Evolutionary conservation across 2,113 vertebrate genomes (phyloP).

Genomic region (Lonchura striata): DNA sequence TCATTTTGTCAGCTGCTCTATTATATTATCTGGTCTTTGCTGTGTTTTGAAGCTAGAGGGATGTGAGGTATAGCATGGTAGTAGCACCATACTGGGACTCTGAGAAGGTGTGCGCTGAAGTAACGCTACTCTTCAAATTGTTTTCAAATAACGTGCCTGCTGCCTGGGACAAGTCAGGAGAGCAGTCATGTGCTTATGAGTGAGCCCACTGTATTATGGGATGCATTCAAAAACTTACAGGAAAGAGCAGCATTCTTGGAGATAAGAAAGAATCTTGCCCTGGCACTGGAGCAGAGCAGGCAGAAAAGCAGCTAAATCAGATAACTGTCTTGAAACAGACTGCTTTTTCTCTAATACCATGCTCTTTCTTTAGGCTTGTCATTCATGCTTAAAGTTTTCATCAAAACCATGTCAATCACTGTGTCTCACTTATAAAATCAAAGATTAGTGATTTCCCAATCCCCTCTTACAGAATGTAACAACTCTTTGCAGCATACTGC

Average conservation of each 20-base stretch:
- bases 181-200: neutral
- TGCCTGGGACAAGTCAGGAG: neutral
- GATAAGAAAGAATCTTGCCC: constrained; percentile 21
- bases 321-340: constrained; percentile 66
- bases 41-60: neutral
- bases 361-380: constrained; percentile 64
- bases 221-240: neutral
- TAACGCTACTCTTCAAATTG: neutral
- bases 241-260: constrained; percentile 51
- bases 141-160: neutral
- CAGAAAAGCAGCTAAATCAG: constrained; percentile 48
- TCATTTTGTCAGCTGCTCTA: neutral
- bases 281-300: constrained; percentile 43
- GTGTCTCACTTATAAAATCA: neutral
- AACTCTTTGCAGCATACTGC: neutral
- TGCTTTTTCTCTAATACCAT: constrained; percentile 54
- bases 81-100: neutral
- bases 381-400: constrained; percentile 53
- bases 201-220: neutral
- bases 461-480: neutral
- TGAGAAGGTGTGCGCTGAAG: neutral
- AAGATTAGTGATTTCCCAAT: neutral
- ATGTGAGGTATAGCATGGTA: neutral
- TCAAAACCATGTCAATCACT: constrained; percentile 53
- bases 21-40: neutral